phyloP scores from a whole-genome alignment of 2,888 invertebrate genomes.

The Apamea epomidion region DNA sequence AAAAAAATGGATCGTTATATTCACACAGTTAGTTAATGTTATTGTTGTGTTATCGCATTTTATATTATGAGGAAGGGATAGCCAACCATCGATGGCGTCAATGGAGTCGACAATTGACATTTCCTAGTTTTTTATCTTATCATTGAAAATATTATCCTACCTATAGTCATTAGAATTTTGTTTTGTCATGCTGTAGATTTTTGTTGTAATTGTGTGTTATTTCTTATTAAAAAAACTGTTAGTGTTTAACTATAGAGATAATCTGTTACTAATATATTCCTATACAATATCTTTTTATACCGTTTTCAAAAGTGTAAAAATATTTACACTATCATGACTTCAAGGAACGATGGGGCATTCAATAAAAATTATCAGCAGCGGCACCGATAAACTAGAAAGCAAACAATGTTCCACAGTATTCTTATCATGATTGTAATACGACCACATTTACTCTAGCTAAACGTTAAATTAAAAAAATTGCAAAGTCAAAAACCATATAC shows the following conservation, averaged over 20 bases:
- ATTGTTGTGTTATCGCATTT: conserved; percentile 3
- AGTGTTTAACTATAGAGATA: neutral
- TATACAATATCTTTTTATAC: neutral
- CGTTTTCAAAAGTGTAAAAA: conserved; percentile 14
- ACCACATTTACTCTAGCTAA: conserved; percentile 53
- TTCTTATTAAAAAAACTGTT: neutral
- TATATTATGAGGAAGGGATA: conserved; percentile 8
- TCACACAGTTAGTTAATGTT: neutral
- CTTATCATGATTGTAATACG: conserved; percentile 65
- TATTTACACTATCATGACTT: conserved; percentile 36
- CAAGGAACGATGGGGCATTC: conserved; percentile 55
- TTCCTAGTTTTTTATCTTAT: conserved; percentile 62
- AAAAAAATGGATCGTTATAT: neutral
- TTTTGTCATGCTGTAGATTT: neutral
- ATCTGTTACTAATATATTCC: neutral
- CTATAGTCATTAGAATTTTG: conserved; percentile 4
- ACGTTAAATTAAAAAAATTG: conserved; percentile 44
- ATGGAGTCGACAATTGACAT: conserved; percentile 39
- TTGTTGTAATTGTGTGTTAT: neutral
- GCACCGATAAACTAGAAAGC: conserved; percentile 69
- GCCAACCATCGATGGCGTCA: conserved; percentile 37
- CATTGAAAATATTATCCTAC: conserved; percentile 33
- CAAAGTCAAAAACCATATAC: conserved; percentile 44
- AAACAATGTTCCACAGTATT: conserved; percentile 64
- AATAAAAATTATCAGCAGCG: conserved; percentile 67